phyloP scores from a whole-genome alignment of 2,888 invertebrate species.

The Eupithecia centaureata region DNA sequence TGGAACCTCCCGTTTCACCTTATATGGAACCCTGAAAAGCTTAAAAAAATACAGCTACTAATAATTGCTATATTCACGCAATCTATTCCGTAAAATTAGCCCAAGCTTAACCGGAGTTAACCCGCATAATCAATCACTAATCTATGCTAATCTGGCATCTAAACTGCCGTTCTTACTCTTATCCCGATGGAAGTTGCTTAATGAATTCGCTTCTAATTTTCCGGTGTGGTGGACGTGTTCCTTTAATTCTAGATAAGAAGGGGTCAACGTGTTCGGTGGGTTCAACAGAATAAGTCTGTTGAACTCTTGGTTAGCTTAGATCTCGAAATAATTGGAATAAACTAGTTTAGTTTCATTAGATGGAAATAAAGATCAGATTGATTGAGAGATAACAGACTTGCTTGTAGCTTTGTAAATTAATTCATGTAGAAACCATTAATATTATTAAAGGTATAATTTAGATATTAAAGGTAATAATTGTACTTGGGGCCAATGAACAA shows the following conservation, averaged over 20 bases:
- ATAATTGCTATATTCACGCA: not conserved
- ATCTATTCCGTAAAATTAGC: not conserved
- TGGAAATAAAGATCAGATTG: not conserved
- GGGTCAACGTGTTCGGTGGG: slow-evolving; percentile 3
- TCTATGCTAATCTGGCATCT: slow-evolving; percentile 17
- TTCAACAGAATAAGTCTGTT: too few species aligned
- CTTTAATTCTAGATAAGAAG: slow-evolving; percentile 9
- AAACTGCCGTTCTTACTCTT: not conserved
- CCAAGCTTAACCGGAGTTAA: not conserved
- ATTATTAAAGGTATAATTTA: too few species aligned
- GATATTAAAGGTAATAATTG: too few species aligned
- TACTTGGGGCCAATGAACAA: too few species aligned
- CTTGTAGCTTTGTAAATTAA: too few species aligned
- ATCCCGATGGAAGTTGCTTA: slow-evolving; percentile 9
- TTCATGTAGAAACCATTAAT: too few species aligned
- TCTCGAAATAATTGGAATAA: not conserved
- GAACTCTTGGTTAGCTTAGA: not conserved
- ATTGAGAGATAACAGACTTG: too few species aligned
- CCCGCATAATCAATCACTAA: slow-evolving; percentile 12
- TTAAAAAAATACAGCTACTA: not conserved
- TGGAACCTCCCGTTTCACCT: too few species aligned
- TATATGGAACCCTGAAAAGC: too few species aligned
- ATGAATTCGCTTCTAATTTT: slow-evolving; percentile 31
- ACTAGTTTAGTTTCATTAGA: not conserved
- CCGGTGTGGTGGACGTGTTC: slow-evolving; percentile 15